Evolutionary conservation across 92 coral and sea anemone genomes (phyloP), one percentile per base, ranked within the genome.

Genomic region (Scolanthus callimorphus): DNA sequence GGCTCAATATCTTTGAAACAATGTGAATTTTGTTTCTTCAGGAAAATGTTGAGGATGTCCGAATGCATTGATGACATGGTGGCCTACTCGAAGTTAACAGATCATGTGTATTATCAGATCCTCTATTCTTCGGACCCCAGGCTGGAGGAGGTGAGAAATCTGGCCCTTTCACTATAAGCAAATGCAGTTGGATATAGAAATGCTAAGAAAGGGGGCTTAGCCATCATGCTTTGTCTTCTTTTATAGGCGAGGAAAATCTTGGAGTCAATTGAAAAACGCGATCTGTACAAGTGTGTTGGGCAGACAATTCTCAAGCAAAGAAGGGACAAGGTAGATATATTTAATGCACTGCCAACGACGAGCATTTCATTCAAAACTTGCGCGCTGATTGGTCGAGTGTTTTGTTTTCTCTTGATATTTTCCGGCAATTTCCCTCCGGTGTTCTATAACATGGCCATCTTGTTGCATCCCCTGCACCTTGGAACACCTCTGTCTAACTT

Each of bases 271-370:
- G 83, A 91, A 53, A 81, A 54, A 19, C 80, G 97, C 11, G 77
- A 91, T 6, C 61, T 91, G 55, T 91, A 83, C 77, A 91, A 87
- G 39, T 91, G 86, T 37, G 65, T 89, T 23, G 97, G 97, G 0
- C 88, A 83, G 31, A 80, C 97, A 11, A 81, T 86, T 12, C 71
- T 77, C 4, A 71, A 59, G 31, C 25, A 50, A 10, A 63, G 15
- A 1, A 67, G 82, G 47, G 82, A 72, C 19, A 56, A 77, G 74
- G 92, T 85, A 59, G 44, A 39, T 55, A n/a, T 17, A 13, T 15
- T 27, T 15, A 28, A 17, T 28, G 2, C 29, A 28, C 29, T 55
- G 22, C 60, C 25, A 25, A 6, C 17, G n/a, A n/a, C n/a, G n/a
- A n/a, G n/a, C n/a, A n/a, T n/a, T n/a, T n/a, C n/a, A n/a, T n/a